Conservation (phyloP, 2,797 vertebrate genomes). For the Anguilla marmorata region DNA sequence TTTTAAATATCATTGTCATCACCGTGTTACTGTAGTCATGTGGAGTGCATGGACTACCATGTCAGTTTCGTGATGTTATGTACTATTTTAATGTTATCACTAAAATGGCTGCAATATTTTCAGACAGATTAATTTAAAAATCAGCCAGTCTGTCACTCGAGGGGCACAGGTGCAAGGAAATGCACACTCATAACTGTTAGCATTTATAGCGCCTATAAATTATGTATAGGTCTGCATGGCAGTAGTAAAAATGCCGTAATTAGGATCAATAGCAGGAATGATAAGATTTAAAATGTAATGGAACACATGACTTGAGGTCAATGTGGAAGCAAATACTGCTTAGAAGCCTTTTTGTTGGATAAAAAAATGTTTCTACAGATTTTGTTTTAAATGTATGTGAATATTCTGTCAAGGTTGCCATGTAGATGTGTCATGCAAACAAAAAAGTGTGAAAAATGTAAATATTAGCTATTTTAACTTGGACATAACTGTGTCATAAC, state of each 20-base stretch:
- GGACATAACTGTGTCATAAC: not conserved
- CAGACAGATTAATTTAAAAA: not conserved
- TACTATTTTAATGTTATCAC: not conserved
- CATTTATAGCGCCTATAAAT: constrained; percentile 5
- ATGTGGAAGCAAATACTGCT: not conserved
- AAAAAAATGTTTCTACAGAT: too few species aligned
- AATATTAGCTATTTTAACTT: not conserved
- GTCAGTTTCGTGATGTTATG: not conserved
- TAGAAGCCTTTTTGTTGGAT: not conserved
- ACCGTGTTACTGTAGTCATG: not conserved
- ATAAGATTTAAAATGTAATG: not conserved
- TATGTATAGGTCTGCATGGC: not conserved
- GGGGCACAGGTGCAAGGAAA: not conserved
- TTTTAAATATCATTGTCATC: not conserved
- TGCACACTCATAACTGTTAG: not conserved
- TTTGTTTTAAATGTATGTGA: not conserved
- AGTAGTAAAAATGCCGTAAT: not conserved
- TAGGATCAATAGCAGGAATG: not conserved
- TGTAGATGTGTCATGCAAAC: not conserved
- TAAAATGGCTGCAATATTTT: constrained; percentile 7
- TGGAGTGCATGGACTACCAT: not conserved
- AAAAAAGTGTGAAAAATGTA: not conserved
- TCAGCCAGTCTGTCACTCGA: not conserved
- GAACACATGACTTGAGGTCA: not conserved
- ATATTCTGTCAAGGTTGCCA: not conserved